These are phyloP conservation scores for Noctilio leporinus DNA, from an alignment of 2,113 vertebrate species.

Conservation along the genomic window DNA sequence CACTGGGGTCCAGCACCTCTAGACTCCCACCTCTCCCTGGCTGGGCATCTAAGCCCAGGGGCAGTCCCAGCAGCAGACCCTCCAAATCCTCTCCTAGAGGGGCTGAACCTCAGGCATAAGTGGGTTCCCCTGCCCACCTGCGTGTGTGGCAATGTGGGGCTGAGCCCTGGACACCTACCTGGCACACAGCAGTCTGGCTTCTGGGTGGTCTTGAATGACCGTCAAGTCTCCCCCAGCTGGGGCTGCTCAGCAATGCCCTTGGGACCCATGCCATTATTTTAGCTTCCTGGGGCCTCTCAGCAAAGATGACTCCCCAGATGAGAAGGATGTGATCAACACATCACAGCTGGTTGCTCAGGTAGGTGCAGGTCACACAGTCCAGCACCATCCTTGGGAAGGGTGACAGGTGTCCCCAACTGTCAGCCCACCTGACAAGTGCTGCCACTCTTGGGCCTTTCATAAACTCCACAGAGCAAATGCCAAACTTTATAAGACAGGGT, in stretches of 20 bases:
- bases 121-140: not conserved
- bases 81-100: not conserved
- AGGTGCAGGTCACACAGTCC: rapidly evolving
- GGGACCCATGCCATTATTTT: not conserved
- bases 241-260: not conserved
- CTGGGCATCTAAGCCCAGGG: not conserved
- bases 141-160: rapidly evolving
- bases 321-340: rapidly evolving
- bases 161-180: not conserved
- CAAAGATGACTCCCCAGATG: not conserved
- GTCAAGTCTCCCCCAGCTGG: rapidly evolving
- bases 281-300: not conserved
- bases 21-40: not conserved
- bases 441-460: not conserved
- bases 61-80: not conserved
- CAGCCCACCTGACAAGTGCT: not conserved
- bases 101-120: not conserved
- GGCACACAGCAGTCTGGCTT: not conserved
- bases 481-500: not conserved
- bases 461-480: not conserved
- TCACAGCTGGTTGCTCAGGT: not conserved
- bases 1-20: not conserved
- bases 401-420: rapidly evolving
- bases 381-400: not conserved
- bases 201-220: not conserved